These are phyloP conservation scores for Agrilus cyanescens DNA, from an alignment of 2,888 invertebrate species.

Conservation along the genomic window DNA sequence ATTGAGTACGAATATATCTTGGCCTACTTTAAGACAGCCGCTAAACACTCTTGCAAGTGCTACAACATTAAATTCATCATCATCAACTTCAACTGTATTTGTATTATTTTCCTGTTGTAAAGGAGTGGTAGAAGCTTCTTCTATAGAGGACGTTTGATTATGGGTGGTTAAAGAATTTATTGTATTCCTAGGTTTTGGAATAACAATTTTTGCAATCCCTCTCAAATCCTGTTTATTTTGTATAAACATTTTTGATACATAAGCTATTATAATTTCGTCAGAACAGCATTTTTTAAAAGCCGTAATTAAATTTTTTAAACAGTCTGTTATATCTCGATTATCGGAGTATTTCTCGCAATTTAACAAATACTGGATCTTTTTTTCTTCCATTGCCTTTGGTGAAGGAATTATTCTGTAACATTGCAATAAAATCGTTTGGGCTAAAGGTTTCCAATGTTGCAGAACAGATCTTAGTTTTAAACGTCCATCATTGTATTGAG, in stretches of 20 bases:
- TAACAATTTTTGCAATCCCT: conserved; percentile 2
- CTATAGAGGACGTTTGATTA: no score
- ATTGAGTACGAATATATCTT: conserved; percentile 69
- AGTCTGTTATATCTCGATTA: conserved; percentile 55
- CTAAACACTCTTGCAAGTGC: conserved; percentile 91
- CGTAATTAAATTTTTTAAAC: conserved; percentile 46
- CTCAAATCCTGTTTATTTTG: conserved; percentile 23
- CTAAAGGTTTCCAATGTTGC: conserved; percentile 83
- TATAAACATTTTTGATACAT: conserved; percentile 80
- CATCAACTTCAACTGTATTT: conserved; percentile 4
- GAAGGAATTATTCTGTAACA: conserved; percentile 72
- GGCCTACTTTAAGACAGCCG: conserved; percentile 66
- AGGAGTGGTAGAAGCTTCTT: no score
- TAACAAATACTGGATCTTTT: conserved; percentile 74
- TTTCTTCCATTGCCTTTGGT: conserved; percentile 60
- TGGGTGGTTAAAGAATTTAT: no score
- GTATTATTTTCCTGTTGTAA: no score
- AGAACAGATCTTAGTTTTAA: conserved; percentile 71
- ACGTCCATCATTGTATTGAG: conserved; percentile 56
- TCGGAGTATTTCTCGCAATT: conserved; percentile 43
- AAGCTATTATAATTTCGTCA: conserved; percentile 58
- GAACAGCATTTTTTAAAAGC: conserved; percentile 25
- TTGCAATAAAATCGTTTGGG: conserved; percentile 69
- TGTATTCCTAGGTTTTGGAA: background rate
- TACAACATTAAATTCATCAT: conserved; percentile 42